phyloP scores from a whole-genome alignment of 2,888 invertebrate species.

The Diaprepes abbreviatus region DNA sequence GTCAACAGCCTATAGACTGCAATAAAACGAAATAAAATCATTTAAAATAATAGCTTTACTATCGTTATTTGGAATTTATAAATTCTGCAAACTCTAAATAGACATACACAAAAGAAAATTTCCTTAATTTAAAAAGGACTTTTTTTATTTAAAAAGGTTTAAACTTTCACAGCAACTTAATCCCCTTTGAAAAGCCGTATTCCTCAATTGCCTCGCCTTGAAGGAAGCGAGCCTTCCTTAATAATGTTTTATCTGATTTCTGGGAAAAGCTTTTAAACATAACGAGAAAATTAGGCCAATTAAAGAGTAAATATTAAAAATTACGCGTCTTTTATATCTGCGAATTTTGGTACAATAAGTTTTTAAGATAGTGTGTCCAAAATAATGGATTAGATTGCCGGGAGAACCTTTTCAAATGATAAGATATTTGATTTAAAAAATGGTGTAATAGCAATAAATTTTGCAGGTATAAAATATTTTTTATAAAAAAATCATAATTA shows the following conservation, averaged over 20 bases:
- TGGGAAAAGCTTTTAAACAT: not conserved
- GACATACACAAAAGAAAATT: not conserved
- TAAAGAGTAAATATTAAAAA: not conserved
- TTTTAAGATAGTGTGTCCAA: too few relatives aligned
- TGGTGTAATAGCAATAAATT: too few relatives aligned
- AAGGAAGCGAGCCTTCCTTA: not conserved
- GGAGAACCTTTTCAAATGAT: too few relatives aligned
- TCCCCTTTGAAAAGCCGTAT: not conserved
- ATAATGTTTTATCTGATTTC: constrained; percentile 1
- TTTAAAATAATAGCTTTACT: too few relatives aligned
- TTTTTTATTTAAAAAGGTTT: not conserved
- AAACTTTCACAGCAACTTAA: not conserved
- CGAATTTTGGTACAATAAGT: too few relatives aligned
- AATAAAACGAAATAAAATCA: too few relatives aligned
- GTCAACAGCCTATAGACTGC: too few relatives aligned
- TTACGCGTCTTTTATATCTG: not conserved
- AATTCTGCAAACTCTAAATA: not conserved
- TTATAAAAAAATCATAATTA: too few relatives aligned
- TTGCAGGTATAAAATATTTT: too few relatives aligned
- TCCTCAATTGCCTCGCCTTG: not conserved
- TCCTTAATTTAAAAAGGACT: not conserved
- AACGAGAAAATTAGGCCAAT: not conserved
- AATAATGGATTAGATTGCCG: too few relatives aligned
- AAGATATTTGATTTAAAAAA: too few relatives aligned
- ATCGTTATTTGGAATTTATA: too few relatives aligned